Evolutionary conservation across 2,888 invertebrate species (phyloP).

Genomic region (Lacanobia wlatinum): DNA sequence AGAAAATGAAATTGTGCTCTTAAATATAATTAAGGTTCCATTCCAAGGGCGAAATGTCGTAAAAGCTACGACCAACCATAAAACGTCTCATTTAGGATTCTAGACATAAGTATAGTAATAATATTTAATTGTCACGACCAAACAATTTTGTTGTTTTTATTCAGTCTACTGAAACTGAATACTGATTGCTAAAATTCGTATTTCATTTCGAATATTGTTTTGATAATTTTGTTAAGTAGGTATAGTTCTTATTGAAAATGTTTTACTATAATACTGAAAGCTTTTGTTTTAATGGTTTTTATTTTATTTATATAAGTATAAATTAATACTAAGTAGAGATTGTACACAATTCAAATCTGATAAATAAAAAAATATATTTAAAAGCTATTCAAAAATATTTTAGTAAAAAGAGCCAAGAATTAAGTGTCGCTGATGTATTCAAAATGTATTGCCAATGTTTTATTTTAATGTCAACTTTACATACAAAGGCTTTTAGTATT

Average conservation of each 20-base stretch:
- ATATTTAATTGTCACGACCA: conserved; percentile 47
- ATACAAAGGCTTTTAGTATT: neutral
- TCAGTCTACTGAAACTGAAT: conserved; percentile 38
- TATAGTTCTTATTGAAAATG: conserved; percentile 4
- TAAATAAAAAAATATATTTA: no score
- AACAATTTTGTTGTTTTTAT: conserved; percentile 50
- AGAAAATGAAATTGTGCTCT: conserved; percentile 49
- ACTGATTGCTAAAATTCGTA: conserved; percentile 31
- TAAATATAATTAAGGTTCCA: conserved; percentile 57
- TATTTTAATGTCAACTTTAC: conserved; percentile 6
- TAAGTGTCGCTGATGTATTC: no score
- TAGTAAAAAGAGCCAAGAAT: neutral
- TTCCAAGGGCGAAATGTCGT: conserved; percentile 46
- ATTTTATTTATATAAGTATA: neutral
- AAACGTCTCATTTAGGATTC: conserved; percentile 57
- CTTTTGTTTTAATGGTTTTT: neutral
- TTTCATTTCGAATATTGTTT: conserved; percentile 34
- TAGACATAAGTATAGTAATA: conserved; percentile 42
- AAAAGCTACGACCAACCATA: conserved; percentile 51
- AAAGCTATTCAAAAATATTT: neutral
- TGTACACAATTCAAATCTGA: neutral
- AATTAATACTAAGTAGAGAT: neutral
- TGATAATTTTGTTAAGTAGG: conserved; percentile 7
- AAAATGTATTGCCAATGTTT: neutral
- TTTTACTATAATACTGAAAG: neutral